These are phyloP conservation scores for Drosophila algonquin DNA, from an alignment of 2,888 invertebrate species.

Conservation along the genomic window DNA sequence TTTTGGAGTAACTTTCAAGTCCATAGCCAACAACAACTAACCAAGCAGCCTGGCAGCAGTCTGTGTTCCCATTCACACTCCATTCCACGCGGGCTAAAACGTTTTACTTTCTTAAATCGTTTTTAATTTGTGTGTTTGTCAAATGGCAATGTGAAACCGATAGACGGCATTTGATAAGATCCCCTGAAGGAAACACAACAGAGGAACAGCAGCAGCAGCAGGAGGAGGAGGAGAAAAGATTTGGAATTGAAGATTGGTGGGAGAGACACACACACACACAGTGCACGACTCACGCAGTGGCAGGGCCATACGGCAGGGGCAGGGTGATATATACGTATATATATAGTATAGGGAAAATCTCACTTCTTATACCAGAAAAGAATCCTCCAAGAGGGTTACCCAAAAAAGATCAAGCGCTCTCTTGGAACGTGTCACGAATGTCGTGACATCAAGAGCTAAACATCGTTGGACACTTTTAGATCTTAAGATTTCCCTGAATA, in stretches of 20 bases:
- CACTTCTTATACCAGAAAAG: too few relatives aligned
- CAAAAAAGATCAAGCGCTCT: too few relatives aligned
- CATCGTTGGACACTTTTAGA: too few relatives aligned
- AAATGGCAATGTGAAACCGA: slow-evolving; percentile 78
- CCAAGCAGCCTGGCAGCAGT: slow-evolving; percentile 2
- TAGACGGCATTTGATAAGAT: slow-evolving; percentile 73
- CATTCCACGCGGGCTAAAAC: slow-evolving; percentile 53
- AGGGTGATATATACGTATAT: too few relatives aligned
- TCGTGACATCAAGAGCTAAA: too few relatives aligned
- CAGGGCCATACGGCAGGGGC: too few relatives aligned
- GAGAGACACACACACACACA: too few relatives aligned
- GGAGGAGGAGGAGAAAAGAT: not conserved
- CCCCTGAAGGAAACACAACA: slow-evolving; percentile 2
- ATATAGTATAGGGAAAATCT: too few relatives aligned
- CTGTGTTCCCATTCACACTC: slow-evolving; percentile 74
- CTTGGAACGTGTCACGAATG: not conserved
- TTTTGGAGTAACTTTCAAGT: slow-evolving; percentile 9
- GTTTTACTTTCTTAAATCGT: slow-evolving; percentile 78
- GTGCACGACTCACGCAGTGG: not conserved
- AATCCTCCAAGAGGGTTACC: too few relatives aligned
- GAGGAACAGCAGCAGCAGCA: slow-evolving; percentile 4
- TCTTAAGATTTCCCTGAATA: not conserved
- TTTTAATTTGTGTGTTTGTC: slow-evolving; percentile 74
- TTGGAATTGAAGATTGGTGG: not conserved
- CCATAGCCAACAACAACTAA: not conserved